phyloP scores from a whole-genome alignment of 2,888 invertebrate genomes.

The Resseliella maxima region DNA sequence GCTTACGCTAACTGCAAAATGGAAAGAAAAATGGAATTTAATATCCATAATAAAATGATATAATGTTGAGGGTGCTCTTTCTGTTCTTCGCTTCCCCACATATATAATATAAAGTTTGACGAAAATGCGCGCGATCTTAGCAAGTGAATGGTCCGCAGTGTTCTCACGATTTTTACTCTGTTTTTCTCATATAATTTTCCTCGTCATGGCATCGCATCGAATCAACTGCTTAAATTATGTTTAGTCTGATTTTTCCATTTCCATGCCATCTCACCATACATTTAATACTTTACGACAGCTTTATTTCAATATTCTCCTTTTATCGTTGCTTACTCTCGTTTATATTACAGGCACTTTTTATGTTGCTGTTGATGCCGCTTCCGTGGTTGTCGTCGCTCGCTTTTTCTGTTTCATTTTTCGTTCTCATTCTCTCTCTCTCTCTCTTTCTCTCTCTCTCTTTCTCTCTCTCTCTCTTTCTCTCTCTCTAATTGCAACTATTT shows the following conservation, averaged over 20 bases:
- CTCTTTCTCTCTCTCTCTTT: not conserved
- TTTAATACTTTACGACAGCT: not conserved
- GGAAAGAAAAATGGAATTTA: slow-evolving; percentile 11
- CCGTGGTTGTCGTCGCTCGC: no score
- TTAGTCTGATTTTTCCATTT: slow-evolving; percentile 23
- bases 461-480: not conserved
- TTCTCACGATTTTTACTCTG: no score
- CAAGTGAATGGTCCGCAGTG: no score
- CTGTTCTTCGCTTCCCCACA: no score
- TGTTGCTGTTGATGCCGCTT: no score
- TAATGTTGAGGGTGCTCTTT: not conserved
- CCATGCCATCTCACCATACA: not conserved
- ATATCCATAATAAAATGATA: slow-evolving; percentile 28
- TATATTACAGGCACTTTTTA: no score
- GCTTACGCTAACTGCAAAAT: not conserved
- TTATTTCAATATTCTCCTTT: not conserved
- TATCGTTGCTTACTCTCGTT: not conserved
- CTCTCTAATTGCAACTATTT: not conserved
- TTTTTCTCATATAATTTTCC: no score
- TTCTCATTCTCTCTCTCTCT: no score
- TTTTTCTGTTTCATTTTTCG: no score
- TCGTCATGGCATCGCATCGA: not conserved
- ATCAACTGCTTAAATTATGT: slow-evolving; percentile 24
- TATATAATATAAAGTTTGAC: no score
- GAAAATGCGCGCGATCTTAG: no score